These are phyloP conservation scores for Carpatolechia fugitivella DNA, from an alignment of 2,888 invertebrate genomes.

Conservation along the genomic window DNA sequence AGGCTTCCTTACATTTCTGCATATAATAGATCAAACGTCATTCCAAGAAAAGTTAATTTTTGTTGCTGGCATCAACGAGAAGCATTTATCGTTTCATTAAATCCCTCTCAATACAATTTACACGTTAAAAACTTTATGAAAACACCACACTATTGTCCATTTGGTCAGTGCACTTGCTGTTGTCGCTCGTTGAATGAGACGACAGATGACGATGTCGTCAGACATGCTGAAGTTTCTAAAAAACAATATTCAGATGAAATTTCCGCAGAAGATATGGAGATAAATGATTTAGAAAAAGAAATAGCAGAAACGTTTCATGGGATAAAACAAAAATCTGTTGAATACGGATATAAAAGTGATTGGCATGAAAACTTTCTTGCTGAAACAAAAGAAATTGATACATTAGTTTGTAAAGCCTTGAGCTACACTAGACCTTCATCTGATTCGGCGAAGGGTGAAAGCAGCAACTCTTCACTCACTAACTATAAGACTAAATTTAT, in stretches of 20 bases:
- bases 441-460: background rate
- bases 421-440: background rate
- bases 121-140: background rate
- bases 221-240: background rate
- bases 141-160: background rate
- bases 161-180: background rate
- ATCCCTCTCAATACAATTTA: background rate
- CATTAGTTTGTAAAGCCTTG: conserved; percentile 4
- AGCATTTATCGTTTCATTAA: background rate
- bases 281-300: conserved; percentile 11
- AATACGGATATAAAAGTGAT: background rate
- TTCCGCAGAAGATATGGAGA: conserved; percentile 3
- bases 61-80: background rate
- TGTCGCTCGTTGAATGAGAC: background rate
- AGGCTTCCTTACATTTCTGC: background rate
- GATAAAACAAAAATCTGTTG: background rate
- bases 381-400: background rate
- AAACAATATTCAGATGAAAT: background rate
- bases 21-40: background rate
- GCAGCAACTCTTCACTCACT: background rate
- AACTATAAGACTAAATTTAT: background rate
- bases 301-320: background rate
- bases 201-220: background rate
- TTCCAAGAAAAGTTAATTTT: background rate
- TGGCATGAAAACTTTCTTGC: background rate